These are phyloP conservation scores for Esperia sulphurella DNA, from an alignment of 2,888 invertebrate genomes.

Conservation along the genomic window DNA sequence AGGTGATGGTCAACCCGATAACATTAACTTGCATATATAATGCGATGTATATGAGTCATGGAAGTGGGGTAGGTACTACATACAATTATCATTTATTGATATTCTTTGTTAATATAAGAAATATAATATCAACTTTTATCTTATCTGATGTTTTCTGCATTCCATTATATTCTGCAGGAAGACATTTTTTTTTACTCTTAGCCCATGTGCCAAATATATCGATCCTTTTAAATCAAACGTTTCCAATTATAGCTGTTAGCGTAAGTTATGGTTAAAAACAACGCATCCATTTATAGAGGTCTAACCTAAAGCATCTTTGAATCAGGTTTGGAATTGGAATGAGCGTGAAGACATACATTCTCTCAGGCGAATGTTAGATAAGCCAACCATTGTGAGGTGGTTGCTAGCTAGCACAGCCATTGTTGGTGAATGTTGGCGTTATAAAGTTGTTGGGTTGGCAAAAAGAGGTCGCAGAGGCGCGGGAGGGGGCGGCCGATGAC, in stretches of 20 bases:
- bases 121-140: no score
- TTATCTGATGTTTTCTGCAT: no score
- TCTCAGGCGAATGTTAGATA: constrained; percentile 27
- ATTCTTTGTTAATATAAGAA: no score
- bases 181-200: no score
- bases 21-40: not conserved
- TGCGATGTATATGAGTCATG: no score
- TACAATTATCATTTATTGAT: no score
- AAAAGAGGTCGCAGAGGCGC: constrained; percentile 61
- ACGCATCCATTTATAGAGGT: not conserved
- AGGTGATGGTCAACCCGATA: constrained; percentile 5
- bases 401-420: constrained; percentile 29
- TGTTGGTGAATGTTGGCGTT: constrained; percentile 33
- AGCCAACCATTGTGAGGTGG: constrained; percentile 35
- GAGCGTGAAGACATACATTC: constrained; percentile 1
- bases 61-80: no score
- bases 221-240: no score
- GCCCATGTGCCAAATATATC: no score
- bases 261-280: not conserved
- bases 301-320: constrained; percentile 4
- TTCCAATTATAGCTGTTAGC: not conserved
- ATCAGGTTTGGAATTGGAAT: constrained; percentile 10
- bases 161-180: no score
- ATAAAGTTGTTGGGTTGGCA: constrained; percentile 47
- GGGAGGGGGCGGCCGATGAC: constrained; percentile 66